Evolutionary conservation across 1,140 invertebrate genomes (phyloP).

Genomic region (Globodera rostochiensis): DNA sequence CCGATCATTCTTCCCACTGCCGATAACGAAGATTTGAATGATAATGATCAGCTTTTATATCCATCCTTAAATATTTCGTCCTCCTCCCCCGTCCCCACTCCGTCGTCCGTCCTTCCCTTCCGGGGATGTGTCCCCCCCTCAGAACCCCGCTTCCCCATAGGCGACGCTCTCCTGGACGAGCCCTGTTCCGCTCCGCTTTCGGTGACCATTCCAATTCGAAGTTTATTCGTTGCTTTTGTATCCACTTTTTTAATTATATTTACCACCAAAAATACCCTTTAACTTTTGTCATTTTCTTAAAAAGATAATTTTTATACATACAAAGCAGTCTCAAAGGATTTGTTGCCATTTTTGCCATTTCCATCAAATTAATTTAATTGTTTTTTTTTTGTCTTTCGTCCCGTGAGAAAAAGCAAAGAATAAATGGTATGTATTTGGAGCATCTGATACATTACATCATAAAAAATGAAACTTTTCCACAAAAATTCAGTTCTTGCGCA

Average conservation of each 20-base stretch:
- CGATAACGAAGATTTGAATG: neutral
- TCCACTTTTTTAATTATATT: neutral
- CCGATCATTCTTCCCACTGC: neutral
- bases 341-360: no score
- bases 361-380: neutral
- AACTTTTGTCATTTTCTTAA: neutral
- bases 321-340: no score
- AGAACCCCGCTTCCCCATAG: neutral
- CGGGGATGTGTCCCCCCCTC: neutral
- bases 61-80: neutral
- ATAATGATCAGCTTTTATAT: neutral
- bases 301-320: no score
- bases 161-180: slow-evolving; percentile 40
- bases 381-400: neutral
- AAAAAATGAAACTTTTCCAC: no score
- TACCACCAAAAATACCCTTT: neutral
- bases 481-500: no score
- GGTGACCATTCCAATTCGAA: neutral
- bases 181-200: slow-evolving; percentile 32
- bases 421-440: no score
- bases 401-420: neutral
- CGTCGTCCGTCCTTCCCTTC: neutral
- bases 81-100: neutral
- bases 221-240: neutral
- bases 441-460: no score